Percentiles rank a stretch among this genome's conserved stretches.
phyloP scores from a whole-genome alignment of 2,797 vertebrate genomes.

The Coendou prehensilis region DNA sequence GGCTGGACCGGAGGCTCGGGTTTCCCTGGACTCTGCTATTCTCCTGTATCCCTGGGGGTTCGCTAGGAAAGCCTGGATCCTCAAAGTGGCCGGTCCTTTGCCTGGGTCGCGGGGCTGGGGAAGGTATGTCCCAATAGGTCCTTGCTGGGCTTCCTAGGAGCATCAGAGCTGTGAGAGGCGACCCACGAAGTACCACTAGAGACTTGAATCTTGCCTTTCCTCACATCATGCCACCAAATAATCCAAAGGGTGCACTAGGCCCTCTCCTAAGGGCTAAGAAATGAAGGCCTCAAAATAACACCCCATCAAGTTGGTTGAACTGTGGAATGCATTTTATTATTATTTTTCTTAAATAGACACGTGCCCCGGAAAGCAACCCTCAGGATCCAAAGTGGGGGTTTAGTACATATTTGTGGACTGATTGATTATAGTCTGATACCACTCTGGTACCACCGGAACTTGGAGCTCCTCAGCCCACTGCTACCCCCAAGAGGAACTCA shows the following conservation, averaged over 20 bases:
- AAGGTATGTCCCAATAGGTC: neutral
- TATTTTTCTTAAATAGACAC: neutral
- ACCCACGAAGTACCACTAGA: neutral
- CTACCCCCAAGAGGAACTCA: neutral
- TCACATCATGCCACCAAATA: neutral
- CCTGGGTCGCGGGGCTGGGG: neutral
- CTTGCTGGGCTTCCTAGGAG: neutral
- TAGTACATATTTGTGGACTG: slow-evolving; percentile 33
- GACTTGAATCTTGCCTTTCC: neutral
- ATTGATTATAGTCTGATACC: slow-evolving; percentile 20
- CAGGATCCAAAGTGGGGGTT: slow-evolving; percentile 23
- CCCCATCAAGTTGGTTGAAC: slow-evolving; percentile 3
- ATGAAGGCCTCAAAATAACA: slow-evolving; percentile 50
- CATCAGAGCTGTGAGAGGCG: neutral
- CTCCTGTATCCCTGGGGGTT: neutral
- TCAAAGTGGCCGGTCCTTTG: neutral
- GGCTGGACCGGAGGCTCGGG: slow-evolving; percentile 39
- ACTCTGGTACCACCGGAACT: neutral
- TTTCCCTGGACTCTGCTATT: neutral
- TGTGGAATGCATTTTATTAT: neutral
- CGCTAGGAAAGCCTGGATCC: neutral
- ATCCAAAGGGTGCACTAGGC: neutral
- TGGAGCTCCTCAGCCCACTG: neutral
- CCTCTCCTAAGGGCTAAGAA: slow-evolving; percentile 10
- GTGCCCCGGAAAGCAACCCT: neutral